Base-by-base conservation (phyloP, 2,113 vertebrate genomes). In the Haemorhous mexicanus region DNA sequence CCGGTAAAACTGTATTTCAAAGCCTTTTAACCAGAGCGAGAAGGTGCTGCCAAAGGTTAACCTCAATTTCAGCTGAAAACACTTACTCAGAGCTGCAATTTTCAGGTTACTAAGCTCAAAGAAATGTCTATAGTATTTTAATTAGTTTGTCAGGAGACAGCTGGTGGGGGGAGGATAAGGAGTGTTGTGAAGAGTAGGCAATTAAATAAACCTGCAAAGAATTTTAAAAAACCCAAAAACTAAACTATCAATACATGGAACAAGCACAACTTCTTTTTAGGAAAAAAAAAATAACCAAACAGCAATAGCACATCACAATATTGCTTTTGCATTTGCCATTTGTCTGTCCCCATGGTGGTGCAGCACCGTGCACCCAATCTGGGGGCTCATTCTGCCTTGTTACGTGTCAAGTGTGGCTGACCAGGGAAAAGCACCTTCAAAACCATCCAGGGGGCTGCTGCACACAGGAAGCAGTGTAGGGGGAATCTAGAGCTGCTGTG, bases 81-180 rank as follows among this genome's bases (percentile, higher is more conserved):
- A 68, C 56, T 86, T 72, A 86, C 88, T 90, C 94, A 92, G 58
- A 94, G 62, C 63, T 94, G 83, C 85, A 84, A 78, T 92, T 97
- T 94, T 96, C 95, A 93, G 84, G 94, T 93, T 96, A 92, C 92
- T 88, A 84, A 95, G 81, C 87, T 93, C 89, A 94, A 93, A 96
- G 92, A 94, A 94, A 93, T 73, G 76, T 66, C 86, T 94, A 66
- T 75, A 78, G 77, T 96, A 89, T 95, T 96, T 96, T 95, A 94
- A 96, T 98, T 96, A 96, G 86, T 90, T 96, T 96, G 75, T 79
- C 56, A 91, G 72, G 55, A 81, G 68, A 77, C 77, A 84, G 89
- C 44, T 88, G 32, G 55, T 59, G 46, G 58, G 55, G 28, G 59
- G 44, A 47, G 78, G 44, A 80, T 89, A 66, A 86, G 39, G 56